Conservation (phyloP, 2,113 vertebrate genomes). For the Mormyrus lacerda region DNA sequence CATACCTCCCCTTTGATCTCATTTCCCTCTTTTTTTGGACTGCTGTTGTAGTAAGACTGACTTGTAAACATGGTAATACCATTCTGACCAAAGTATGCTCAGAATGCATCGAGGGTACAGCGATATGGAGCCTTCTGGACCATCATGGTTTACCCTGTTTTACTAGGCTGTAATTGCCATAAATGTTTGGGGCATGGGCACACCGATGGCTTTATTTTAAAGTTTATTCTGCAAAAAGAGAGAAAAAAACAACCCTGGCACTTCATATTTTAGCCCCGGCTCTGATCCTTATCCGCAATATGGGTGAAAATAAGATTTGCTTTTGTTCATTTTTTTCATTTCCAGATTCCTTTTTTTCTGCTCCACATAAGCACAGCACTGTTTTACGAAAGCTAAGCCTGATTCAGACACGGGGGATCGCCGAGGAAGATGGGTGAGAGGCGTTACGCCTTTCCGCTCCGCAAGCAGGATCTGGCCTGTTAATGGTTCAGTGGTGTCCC, state of each 20-base stretch:
- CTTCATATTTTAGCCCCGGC: background rate
- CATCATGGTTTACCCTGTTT: background rate
- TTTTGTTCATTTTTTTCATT: background rate
- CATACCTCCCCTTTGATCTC: background rate
- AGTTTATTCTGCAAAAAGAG: background rate
- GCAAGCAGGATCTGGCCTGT: conserved; percentile 12
- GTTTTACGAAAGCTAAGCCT: background rate
- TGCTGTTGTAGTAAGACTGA: background rate
- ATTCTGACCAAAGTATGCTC: background rate
- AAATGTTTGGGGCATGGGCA: background rate
- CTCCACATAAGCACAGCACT: background rate
- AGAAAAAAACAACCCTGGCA: background rate
- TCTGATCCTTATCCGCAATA: background rate
- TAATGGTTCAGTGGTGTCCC: conserved; percentile 11
- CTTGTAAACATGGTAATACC: background rate
- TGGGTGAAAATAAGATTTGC: background rate
- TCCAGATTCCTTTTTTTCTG: background rate
- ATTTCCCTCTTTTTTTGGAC: background rate
- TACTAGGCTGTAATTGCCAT: background rate
- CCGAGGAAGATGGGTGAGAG: background rate
- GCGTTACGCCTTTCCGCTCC: background rate
- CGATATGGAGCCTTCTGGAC: background rate
- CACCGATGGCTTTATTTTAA: background rate
- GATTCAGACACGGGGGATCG: background rate
- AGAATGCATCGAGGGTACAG: background rate